These are phyloP conservation scores for Eulithis testata DNA, from an alignment of 2,888 invertebrate species.

Conservation along the genomic window DNA sequence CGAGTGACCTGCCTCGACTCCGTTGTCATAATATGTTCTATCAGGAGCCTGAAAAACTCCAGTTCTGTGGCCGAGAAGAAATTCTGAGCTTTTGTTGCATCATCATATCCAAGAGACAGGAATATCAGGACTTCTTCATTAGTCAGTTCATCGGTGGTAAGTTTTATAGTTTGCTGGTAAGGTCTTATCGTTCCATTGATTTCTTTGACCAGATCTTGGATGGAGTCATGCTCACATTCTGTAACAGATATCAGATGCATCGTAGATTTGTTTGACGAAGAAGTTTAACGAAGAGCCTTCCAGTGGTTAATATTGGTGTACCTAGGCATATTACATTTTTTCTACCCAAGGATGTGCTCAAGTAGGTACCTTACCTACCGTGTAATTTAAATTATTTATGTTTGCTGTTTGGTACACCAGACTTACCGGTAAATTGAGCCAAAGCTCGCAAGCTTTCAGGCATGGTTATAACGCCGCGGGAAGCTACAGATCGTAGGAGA, in stretches of 20 bases:
- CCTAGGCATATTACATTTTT: no score
- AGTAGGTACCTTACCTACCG: no score
- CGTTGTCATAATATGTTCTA: slow-evolving; percentile 73
- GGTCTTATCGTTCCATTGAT: slow-evolving; percentile 69
- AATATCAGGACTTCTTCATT: slow-evolving; percentile 70
- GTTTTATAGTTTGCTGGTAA: slow-evolving; percentile 68
- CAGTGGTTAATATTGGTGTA: neutral
- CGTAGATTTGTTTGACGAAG: neutral
- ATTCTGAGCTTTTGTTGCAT: slow-evolving; percentile 71
- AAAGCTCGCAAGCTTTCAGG: slow-evolving; percentile 56
- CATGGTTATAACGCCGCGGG: slow-evolving; percentile 66
- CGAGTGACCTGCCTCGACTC: slow-evolving; percentile 69
- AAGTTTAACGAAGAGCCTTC: no score
- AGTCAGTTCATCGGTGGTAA: slow-evolving; percentile 68
- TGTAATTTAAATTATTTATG: neutral
- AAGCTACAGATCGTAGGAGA: slow-evolving; percentile 66
- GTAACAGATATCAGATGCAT: slow-evolving; percentile 36
- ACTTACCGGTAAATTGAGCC: slow-evolving; percentile 54
- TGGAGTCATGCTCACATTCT: slow-evolving; percentile 51
- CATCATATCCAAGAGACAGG: slow-evolving; percentile 68
- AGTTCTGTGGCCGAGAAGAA: slow-evolving; percentile 66
- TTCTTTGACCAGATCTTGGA: slow-evolving; percentile 60
- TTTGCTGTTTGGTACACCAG: neutral
- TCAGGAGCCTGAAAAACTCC: slow-evolving; percentile 71
- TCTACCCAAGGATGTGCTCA: no score